Conservation (phyloP, 1,140 invertebrate species). For the Drosophila kohkoa region DNA sequence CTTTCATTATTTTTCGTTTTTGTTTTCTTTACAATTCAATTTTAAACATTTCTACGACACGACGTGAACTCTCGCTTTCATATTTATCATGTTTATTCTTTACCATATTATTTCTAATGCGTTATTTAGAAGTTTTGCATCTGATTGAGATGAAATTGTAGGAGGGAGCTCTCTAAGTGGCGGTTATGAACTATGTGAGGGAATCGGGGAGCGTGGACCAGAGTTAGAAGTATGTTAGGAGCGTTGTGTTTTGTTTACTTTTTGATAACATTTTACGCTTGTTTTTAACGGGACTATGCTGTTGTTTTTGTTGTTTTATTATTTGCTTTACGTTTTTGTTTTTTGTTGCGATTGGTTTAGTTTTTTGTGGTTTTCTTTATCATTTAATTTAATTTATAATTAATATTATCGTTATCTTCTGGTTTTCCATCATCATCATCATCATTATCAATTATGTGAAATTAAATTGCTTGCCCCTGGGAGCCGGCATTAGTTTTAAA, state of each 20-base stretch:
- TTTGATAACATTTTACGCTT: conserved; percentile 18
- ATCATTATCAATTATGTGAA: conserved; percentile 50
- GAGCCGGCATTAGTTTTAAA: conserved; percentile 69
- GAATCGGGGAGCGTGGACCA: conserved; percentile 22
- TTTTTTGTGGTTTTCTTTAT: conserved; percentile 25
- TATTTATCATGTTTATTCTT: conserved; percentile 38
- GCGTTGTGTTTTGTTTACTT: conserved; percentile 7
- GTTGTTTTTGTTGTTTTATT: conserved; percentile 36
- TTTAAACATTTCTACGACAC: conserved; percentile 74
- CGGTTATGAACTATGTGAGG: conserved; percentile 26
- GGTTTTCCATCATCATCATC: conserved; percentile 44
- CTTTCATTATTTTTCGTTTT: conserved; percentile 24
- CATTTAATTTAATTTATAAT: conserved; percentile 73
- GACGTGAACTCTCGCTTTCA: conserved; percentile 59
- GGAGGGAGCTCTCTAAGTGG: conserved; percentile 23
- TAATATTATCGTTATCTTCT: conserved; percentile 69
- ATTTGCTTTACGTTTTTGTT: conserved; percentile 54
- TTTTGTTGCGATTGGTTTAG: conserved; percentile 25
- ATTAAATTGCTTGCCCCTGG: conserved; percentile 69
- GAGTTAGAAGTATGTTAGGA: conserved; percentile 34
- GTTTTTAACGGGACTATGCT: conserved; percentile 30
- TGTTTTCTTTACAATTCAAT: conserved; percentile 70
- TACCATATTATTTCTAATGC: conserved; percentile 44
- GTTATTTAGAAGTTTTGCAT: conserved; percentile 48
- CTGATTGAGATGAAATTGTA: conserved; percentile 36